These are phyloP conservation scores for Heliconius nattereri DNA, from an alignment of 1,140 invertebrate species.

Conservation along the genomic window DNA sequence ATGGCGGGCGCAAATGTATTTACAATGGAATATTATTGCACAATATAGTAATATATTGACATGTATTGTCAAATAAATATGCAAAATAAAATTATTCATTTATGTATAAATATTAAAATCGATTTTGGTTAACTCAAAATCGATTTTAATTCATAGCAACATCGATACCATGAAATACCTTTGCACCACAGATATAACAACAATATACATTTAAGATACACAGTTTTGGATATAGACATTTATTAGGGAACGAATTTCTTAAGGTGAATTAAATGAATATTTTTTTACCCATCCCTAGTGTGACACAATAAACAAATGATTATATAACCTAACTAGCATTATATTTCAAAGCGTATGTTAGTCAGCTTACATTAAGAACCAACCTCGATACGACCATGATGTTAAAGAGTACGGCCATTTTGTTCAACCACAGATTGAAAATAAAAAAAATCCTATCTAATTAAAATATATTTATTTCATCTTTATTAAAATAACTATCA, in stretches of 20 bases:
- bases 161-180: conserved; percentile 10
- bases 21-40: background rate
- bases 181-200: conserved; percentile 28
- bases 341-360: conserved; percentile 34
- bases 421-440: background rate
- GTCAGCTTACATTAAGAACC: conserved; percentile 35
- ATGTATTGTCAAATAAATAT: too few relatives aligned
- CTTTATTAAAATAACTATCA: background rate
- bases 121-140: conserved; percentile 15
- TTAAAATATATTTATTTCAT: background rate
- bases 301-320: conserved; percentile 12
- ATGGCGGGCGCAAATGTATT: conserved; percentile 31
- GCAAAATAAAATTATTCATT: background rate
- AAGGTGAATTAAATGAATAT: background rate
- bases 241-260: conserved; percentile 1
- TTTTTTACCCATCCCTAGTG: conserved; percentile 3
- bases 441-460: background rate
- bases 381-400: conserved; percentile 13
- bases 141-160: background rate
- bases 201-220: conserved; percentile 29
- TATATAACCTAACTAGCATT: conserved; percentile 25
- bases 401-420: conserved; percentile 3
- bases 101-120: background rate
- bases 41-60: background rate
- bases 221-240: conserved; percentile 21